These are phyloP conservation scores for Penaeus chinensis DNA, from an alignment of 1,140 invertebrate species.

Conservation along the genomic window DNA sequence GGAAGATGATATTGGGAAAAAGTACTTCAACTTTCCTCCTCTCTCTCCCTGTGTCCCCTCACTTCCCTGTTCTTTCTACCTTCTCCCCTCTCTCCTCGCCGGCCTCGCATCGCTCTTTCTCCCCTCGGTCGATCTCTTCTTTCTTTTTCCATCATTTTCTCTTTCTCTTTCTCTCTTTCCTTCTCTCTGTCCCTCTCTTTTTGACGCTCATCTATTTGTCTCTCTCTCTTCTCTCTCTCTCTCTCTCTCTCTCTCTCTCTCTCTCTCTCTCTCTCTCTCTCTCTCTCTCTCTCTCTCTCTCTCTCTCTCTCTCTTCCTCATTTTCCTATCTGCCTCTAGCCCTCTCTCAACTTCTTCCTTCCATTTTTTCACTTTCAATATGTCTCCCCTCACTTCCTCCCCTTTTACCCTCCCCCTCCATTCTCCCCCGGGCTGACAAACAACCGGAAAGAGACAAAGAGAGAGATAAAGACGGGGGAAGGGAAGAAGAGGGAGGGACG, in stretches of 20 bases:
- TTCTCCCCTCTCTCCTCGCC: not conserved
- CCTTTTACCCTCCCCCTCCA: slow-evolving; percentile 11
- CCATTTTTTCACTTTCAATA: not conserved
- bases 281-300: not conserved
- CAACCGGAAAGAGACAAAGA: not conserved
- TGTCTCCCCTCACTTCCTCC: not conserved
- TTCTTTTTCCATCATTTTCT: not conserved
- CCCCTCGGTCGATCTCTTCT: not conserved
- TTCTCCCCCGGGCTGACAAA: not conserved
- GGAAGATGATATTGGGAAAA: not conserved
- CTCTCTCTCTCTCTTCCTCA: slow-evolving; percentile 11
- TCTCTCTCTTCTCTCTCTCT: not conserved
- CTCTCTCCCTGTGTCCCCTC: slow-evolving; percentile 4
- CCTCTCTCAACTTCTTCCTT: not conserved
- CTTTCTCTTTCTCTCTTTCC: slow-evolving; percentile 5
- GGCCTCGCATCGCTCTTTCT: not conserved
- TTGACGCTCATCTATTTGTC: not conserved
- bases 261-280: not conserved
- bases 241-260: slow-evolving; percentile 4
- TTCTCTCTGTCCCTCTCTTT: not conserved
- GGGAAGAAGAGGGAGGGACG: not conserved
- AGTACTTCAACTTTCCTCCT: not conserved
- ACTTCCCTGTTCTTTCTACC: not conserved
- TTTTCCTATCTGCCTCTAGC: not conserved
- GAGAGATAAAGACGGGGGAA: not conserved